Evolutionary conservation across 1,140 invertebrate genomes (phyloP).

Genomic region (Lucilia sericata): DNA sequence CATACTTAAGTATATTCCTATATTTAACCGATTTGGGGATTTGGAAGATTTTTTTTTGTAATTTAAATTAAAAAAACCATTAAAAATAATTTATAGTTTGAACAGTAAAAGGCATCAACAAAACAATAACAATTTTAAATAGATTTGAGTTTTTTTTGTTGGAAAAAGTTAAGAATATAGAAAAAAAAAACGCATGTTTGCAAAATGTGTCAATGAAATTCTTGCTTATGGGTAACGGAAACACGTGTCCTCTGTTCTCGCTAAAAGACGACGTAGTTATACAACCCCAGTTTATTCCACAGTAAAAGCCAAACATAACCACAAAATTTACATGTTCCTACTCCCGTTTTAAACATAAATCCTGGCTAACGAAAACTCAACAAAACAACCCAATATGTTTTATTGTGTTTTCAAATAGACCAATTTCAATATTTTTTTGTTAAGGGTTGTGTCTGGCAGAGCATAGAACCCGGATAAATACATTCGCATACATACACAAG

Average conservation of each 20-base stretch:
- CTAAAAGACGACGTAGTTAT: background rate
- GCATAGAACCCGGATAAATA: background rate
- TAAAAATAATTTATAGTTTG: background rate
- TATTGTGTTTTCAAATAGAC: slow-evolving; percentile 22
- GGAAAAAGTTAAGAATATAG: no score
- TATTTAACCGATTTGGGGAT: no score
- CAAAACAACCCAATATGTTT: background rate
- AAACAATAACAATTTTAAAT: no score
- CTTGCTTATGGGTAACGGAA: background rate
- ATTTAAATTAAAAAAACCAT: background rate
- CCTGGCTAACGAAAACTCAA: background rate
- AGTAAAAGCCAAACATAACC: background rate
- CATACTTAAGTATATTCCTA: background rate
- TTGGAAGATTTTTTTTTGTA: background rate
- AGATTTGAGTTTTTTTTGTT: no score
- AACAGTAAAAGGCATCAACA: background rate
- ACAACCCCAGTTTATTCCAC: background rate
- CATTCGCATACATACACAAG: background rate
- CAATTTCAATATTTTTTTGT: background rate
- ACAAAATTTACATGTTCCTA: background rate
- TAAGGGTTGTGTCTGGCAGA: background rate
- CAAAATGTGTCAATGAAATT: slow-evolving; percentile 9
- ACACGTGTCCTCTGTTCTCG: background rate
- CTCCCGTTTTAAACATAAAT: background rate
- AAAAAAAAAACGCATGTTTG: background rate